These are phyloP conservation scores for Aurelia sp. DNA, from an alignment of 30 jellyfish, hydroid and myxozoan genomes.

Conservation along the genomic window DNA sequence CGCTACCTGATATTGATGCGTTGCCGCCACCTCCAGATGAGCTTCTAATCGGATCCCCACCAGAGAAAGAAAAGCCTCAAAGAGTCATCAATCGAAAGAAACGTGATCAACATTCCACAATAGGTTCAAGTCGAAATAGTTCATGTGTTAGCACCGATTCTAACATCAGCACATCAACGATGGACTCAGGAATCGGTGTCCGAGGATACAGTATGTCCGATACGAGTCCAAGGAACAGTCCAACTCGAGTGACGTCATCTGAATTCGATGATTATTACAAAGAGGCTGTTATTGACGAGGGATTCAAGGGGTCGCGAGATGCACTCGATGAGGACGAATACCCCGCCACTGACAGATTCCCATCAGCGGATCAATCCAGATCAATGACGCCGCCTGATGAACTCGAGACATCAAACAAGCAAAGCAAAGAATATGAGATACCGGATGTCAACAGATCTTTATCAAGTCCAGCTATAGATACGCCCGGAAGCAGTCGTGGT, in stretches of 20 bases:
- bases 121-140: constrained; percentile 78
- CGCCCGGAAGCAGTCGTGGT: constrained; percentile 54
- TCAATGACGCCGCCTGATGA: constrained; percentile 22
- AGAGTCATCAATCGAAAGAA: constrained; percentile 90
- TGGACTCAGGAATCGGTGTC: constrained; percentile 91
- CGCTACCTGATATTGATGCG: constrained; percentile 63
- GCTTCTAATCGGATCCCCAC: constrained; percentile 65
- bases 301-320: constrained; percentile 80
- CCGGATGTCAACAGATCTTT: background rate
- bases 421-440: background rate
- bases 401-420: constrained; percentile 4
- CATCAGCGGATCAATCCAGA: constrained; percentile 31
- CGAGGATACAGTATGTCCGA: constrained; percentile 79
- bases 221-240: constrained; percentile 90
- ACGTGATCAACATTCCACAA: constrained; percentile 61
- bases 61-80: constrained; percentile 84
- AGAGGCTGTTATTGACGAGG: constrained; percentile 48
- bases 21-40: constrained; percentile 93
- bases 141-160: constrained; percentile 97
- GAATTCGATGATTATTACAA: constrained; percentile 54
- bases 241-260: constrained; percentile 48
- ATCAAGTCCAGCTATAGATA: constrained; percentile 25
- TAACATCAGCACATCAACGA: constrained; percentile 86
- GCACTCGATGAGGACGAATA: constrained; percentile 74
- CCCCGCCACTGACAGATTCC: background rate